These are phyloP conservation scores for Tromatobia lineatoria DNA, from an alignment of 2,888 invertebrate genomes.

Conservation along the genomic window DNA sequence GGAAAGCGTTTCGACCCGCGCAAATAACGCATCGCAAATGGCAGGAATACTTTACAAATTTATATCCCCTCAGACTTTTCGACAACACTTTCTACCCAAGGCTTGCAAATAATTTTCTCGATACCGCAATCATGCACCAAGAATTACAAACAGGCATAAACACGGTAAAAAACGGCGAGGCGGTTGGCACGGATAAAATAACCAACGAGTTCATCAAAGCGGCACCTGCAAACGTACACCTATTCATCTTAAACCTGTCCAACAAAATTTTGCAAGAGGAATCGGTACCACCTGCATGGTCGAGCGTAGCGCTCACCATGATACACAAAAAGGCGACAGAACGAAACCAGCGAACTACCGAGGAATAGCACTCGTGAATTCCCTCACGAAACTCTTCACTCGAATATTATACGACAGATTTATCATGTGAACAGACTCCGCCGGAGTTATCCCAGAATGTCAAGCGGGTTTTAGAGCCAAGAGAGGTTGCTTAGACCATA, in stretches of 20 bases:
- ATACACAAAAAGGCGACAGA: conserved; percentile 68
- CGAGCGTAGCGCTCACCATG: conserved; percentile 30
- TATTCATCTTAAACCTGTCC: conserved; percentile 3
- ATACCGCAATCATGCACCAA: background rate
- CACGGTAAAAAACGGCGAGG: conserved; percentile 45
- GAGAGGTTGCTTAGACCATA: conserved; percentile 38
- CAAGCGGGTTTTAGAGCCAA: conserved; percentile 66
- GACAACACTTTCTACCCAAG: background rate
- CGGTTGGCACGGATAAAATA: conserved; percentile 57
- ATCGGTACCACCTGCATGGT: conserved; percentile 7
- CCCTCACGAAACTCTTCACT: conserved; percentile 68
- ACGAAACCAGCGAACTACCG: conserved; percentile 67
- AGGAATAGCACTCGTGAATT: conserved; percentile 68
- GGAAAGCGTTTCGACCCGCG: background rate
- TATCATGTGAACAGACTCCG: conserved; percentile 54
- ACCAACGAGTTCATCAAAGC: conserved; percentile 40
- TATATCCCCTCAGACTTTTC: background rate
- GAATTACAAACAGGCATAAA: conserved; percentile 24
- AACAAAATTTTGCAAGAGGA: conserved; percentile 28
- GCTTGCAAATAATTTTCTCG: conserved; percentile 10
- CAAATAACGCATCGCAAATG: background rate
- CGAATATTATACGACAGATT: conserved; percentile 57
- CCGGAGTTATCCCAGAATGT: conserved; percentile 59
- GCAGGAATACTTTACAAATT: background rate
- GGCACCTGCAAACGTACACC: background rate